Evolutionary conservation across 2,888 invertebrate species (phyloP).

Genomic region (Caenorhabditis wallacei): DNA sequence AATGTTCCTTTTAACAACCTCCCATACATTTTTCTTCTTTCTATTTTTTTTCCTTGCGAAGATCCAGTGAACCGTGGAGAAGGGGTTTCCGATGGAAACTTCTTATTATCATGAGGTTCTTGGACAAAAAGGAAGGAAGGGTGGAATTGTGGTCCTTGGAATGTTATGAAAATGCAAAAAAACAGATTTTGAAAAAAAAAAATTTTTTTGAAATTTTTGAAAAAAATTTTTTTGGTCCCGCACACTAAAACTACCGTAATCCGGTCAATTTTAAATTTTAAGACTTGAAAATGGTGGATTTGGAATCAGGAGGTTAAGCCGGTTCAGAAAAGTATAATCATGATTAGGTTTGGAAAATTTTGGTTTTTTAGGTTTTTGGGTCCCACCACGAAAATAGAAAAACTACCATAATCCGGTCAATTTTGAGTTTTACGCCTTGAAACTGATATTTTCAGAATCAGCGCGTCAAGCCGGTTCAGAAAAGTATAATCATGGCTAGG

Average conservation of each 20-base stretch:
- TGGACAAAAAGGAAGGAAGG: too few species aligned
- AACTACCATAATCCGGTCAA: too few species aligned
- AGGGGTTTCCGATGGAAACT: too few species aligned
- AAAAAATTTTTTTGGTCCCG: background rate
- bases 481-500: background rate
- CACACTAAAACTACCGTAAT: background rate
- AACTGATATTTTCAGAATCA: background rate
- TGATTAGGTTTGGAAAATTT: background rate
- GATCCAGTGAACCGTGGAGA: too few species aligned
- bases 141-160: too few species aligned
- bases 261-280: background rate
- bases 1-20: background rate
- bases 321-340: background rate
- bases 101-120: too few species aligned
- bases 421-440: background rate
- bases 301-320: background rate
- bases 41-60: background rate
- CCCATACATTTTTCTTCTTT: too few species aligned
- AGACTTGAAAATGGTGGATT: background rate
- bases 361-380: background rate
- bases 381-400: too few species aligned
- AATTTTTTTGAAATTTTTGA: background rate
- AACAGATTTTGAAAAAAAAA: too few species aligned
- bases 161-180: too few species aligned
- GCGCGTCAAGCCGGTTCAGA: background rate